Evolutionary conservation across 2,888 invertebrate species (phyloP).

Genomic region (Macrosoma leucophasiata): DNA sequence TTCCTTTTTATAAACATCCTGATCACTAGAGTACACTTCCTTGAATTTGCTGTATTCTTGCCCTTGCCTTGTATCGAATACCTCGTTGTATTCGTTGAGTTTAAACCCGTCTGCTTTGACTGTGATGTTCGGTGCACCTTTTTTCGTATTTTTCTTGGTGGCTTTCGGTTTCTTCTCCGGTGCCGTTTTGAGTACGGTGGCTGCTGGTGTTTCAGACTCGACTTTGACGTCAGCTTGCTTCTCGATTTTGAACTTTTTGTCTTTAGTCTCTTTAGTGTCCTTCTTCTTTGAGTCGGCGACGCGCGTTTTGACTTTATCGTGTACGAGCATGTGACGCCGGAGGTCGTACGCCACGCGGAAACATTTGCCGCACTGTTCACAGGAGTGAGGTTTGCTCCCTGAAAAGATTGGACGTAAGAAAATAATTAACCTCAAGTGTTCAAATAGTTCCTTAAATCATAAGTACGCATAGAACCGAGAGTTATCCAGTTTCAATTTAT

Average conservation of each 20-base stretch:
- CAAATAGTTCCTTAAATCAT: too few species aligned
- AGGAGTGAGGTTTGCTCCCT: constrained; percentile 87
- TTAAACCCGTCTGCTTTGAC: constrained; percentile 40
- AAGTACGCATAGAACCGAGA: too few species aligned
- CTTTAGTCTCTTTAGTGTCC: constrained; percentile 23
- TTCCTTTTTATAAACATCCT: constrained; percentile 28
- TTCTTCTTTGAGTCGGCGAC: constrained; percentile 34
- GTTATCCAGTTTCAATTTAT: too few species aligned
- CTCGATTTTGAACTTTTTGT: constrained; percentile 21
- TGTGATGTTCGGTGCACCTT: constrained; percentile 52
- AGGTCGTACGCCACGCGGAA: constrained; percentile 90
- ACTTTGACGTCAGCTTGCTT: constrained; percentile 21
- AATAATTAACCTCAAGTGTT: too few species aligned
- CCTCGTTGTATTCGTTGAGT: constrained; percentile 35
- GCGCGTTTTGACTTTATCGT: constrained; percentile 58
- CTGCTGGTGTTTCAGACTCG: constrained; percentile 15
- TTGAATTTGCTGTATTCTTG: constrained; percentile 44
- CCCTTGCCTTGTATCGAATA: constrained; percentile 35
- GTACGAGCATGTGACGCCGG: constrained; percentile 85
- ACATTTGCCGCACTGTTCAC: constrained; percentile 84
- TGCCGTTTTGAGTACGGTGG: constrained; percentile 5
- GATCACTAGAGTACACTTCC: constrained; percentile 33
- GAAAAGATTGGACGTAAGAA: too few species aligned
- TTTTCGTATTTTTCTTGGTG: constrained; percentile 33
- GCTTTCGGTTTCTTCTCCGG: constrained; percentile 18